These are phyloP conservation scores for Apostichopus japonicus DNA, from an alignment of 35 echinoderm and acorn worm species.

Conservation along the genomic window DNA sequence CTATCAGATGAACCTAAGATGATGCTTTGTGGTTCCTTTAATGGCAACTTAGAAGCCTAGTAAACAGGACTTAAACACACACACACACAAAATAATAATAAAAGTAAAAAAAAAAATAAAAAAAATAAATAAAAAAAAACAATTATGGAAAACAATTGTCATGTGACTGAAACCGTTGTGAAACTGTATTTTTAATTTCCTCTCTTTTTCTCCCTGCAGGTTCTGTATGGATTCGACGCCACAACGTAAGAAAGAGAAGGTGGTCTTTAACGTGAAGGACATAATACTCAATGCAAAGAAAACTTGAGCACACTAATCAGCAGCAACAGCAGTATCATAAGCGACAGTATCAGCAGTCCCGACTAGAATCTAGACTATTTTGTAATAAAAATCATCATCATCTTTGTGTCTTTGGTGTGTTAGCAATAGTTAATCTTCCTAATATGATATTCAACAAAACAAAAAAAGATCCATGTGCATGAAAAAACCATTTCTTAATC, in stretches of 20 bases:
- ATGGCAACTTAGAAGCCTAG: too few species aligned
- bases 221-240: slow-evolving; percentile 96
- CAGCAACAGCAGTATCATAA: not conserved
- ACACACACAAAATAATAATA: too few species aligned
- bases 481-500: not conserved
- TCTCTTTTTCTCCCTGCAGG: slow-evolving; percentile 53
- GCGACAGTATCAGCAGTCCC: not conserved
- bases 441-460: not conserved
- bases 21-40: too few species aligned
- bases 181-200: too few species aligned
- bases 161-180: too few species aligned
- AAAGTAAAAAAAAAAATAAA: too few species aligned
- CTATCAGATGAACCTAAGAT: too few species aligned
- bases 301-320: slow-evolving; percentile 25
- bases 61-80: too few species aligned
- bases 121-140: too few species aligned
- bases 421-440: slow-evolving; percentile 14
- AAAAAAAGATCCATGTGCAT: not conserved
- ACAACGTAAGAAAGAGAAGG: slow-evolving; percentile 89
- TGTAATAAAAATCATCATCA: not conserved
- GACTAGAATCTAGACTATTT: not conserved
- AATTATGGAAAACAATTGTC: too few species aligned
- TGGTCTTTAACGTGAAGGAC: slow-evolving; percentile 93
- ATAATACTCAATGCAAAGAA: slow-evolving; percentile 69
- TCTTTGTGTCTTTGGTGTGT: slow-evolving; percentile 1